Base-by-base conservation (phyloP, 2,888 invertebrate species). In the Stratiomys singularior region DNA sequence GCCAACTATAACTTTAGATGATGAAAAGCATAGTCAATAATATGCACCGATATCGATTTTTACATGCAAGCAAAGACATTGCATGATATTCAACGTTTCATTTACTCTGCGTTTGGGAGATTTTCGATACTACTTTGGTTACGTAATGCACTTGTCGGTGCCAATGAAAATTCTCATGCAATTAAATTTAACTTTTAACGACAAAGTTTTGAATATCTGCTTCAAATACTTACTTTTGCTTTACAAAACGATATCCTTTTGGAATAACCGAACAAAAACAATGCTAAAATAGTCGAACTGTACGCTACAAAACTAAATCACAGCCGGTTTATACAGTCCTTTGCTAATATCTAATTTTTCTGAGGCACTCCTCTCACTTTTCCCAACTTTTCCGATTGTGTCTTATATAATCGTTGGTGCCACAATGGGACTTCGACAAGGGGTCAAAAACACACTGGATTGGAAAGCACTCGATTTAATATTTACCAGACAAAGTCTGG, bases 241-340 rank as follows among this genome's bases (percentile, higher is more conserved):
- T 30, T n/a, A 28, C n/a, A 4, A 66, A 66, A 66, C 3, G 4
- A 18, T 66, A 66, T 66, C 66, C 37, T 66, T 18, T 66, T 13
- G 3, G 18, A n/a, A 27, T 9, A 15, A 15, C 52, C 4, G 52
- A 37, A 18, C n/a, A n/a, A 37, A 18, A 30, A 7, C 18, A 66
- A n/a, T 63, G 9, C 11, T 37, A 37, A 23, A 30, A 37, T 44
- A 27, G 21, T 28, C 7, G 13, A 9, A 5, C 3, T 3, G 37
- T 23, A 44, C 37, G 15, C 28, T 27, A 74, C 23, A 74, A 74
- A 74, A 74, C 74, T 74, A 37, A 46, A 60, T 74, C 74, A 74
- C 74, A 74, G 74, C 74, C 74, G 60, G 15, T 58, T 30, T 74
- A 25, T 23, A 74, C 74, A 74, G 74, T 74, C 74, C 74, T 60